Percentiles rank a stretch among this genome's conserved stretches.
These are phyloP conservation scores for Hirtodrosophila cameraria DNA, from an alignment of 2,888 invertebrate species.

Conservation along the genomic window DNA sequence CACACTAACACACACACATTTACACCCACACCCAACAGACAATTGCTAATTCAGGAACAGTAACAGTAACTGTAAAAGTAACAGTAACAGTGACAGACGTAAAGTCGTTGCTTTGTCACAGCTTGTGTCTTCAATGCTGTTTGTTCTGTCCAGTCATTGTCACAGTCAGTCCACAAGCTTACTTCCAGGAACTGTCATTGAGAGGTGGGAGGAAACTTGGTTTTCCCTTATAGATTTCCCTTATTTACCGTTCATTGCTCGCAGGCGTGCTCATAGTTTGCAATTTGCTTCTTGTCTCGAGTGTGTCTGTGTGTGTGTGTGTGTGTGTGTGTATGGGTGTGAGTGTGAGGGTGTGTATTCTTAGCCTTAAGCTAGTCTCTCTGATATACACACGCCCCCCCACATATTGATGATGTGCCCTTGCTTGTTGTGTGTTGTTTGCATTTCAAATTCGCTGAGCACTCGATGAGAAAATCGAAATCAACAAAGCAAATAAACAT, in stretches of 20 bases:
- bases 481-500: slow-evolving; percentile 78
- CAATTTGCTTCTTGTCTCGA: slow-evolving; percentile 12
- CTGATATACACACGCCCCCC: slow-evolving; percentile 2
- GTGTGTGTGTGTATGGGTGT: slow-evolving; percentile 8
- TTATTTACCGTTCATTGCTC: slow-evolving; percentile 54
- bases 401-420: slow-evolving; percentile 21
- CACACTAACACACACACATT: slow-evolving; percentile 14
- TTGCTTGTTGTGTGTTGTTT: slow-evolving; percentile 53
- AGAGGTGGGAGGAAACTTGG: not conserved
- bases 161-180: slow-evolving; percentile 10
- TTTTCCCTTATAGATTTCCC: slow-evolving; percentile 31
- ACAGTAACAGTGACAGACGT: slow-evolving; percentile 8
- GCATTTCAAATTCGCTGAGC: slow-evolving; percentile 75
- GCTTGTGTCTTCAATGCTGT: slow-evolving; percentile 13
- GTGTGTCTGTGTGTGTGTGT: not conserved
- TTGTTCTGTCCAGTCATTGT: slow-evolving; percentile 48
- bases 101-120: slow-evolving; percentile 11
- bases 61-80: slow-evolving; percentile 22
- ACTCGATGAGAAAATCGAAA: slow-evolving; percentile 72
- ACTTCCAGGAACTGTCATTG: not conserved
- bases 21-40: no score
- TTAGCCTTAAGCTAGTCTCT: slow-evolving; percentile 44
- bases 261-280: slow-evolving; percentile 55
- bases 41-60: slow-evolving; percentile 61
- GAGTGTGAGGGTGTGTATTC: slow-evolving; percentile 6